Evolutionary conservation across 2,113 vertebrate genomes (phyloP), one percentile per base, ranked within the genome.

Genomic region (Oreotrochilus melanogaster): DNA sequence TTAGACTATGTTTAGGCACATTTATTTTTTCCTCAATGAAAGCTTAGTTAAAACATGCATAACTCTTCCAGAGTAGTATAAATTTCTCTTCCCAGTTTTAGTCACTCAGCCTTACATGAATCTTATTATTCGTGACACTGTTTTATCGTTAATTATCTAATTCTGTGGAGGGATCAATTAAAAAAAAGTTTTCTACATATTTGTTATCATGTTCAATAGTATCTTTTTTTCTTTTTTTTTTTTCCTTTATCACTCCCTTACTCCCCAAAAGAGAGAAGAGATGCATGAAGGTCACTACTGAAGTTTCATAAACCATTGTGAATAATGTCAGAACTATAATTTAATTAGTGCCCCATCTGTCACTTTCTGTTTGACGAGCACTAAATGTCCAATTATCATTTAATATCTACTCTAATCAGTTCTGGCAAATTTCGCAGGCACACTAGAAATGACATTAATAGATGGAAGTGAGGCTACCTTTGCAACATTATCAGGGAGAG

Each of bases 371-470:
- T 98, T 99, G 99, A 99, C 97, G 99, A 99, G 98, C 98, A 98
- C 98, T 99, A 99, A 99, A 99, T 99, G 99, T 99, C 99, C 99
- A 99, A 99, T 99, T 99, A 99, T 99, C 98, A 98, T 99, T 99
- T 99, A 98, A 98, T 99, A 99, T 99, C 99, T 99, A 98, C 98
- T 99, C 98, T 99, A 99, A 99, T 99, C 99, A 99, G 99, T 98
- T 99, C 98, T 98, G 99, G 99, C 98, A 99, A 99, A 99, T 99
- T 99, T 99, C 91, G 22, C 98, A 97, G 98, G 97, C 98, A 98
- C 98, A 97, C 97, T 97, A 95, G 97, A 98, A 97, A 98, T 98
- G 98, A 98, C 98, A 98, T 98, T 98, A 98, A 98, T 98, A 98
- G 97, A 97, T 98, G 97, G 97, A 97, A 98, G 97, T 96, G 96